phyloP scores from a whole-genome alignment of 2,888 invertebrate genomes.

The Leptothorax acervorum region DNA sequence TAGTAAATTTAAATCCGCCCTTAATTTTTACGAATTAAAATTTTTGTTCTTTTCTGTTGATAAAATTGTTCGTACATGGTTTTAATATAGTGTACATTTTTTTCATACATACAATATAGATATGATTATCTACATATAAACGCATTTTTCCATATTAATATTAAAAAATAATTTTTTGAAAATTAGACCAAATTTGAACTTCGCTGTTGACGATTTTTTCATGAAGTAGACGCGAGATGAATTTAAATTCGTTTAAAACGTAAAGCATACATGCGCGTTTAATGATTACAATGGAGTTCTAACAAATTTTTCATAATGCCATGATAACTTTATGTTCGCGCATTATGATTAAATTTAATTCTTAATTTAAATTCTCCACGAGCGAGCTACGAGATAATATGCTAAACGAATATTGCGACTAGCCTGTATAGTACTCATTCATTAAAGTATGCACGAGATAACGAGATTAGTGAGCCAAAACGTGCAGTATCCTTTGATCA shows the following conservation, averaged over 20 bases:
- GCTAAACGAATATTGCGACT: constrained; percentile 41
- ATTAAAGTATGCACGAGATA: constrained; percentile 44
- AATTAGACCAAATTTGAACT: constrained; percentile 1
- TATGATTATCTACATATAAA: background rate
- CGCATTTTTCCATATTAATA: background rate
- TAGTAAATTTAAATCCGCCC: background rate
- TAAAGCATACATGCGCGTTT: background rate
- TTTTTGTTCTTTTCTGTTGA: background rate
- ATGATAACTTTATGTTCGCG: constrained; percentile 40
- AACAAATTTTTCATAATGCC: constrained; percentile 37
- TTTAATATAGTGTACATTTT: background rate
- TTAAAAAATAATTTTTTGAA: background rate
- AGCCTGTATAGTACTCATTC: constrained; percentile 30
- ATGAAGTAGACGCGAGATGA: background rate
- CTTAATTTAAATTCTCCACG: constrained; percentile 44
- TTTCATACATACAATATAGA: background rate
- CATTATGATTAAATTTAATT: constrained; percentile 44
- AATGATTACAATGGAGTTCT: constrained; percentile 25
- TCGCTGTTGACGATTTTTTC: background rate
- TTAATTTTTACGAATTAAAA: background rate
- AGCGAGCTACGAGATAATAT: constrained; percentile 40
- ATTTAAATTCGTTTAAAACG: constrained; percentile 4
- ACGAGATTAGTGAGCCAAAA: constrained; percentile 31
- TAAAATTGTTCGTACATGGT: background rate
- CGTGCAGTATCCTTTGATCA: constrained; percentile 36